phyloP scores from a whole-genome alignment of 2,888 invertebrate genomes.

The Cryptosula pallasiana region DNA sequence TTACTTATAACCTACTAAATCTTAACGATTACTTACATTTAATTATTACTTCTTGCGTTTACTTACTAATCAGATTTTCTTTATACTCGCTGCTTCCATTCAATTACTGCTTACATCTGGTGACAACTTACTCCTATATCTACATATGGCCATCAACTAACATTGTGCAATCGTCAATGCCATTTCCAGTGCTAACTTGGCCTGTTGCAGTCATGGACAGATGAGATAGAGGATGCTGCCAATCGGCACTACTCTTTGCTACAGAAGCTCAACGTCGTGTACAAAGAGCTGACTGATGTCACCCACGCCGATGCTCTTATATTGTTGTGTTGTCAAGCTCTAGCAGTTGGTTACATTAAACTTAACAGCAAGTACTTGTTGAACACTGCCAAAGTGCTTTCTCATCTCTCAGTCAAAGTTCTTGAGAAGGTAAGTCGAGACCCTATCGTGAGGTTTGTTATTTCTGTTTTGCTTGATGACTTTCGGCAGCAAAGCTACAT shows the following conservation, averaged over 20 bases:
- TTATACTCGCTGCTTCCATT: no score
- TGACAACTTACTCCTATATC: no score
- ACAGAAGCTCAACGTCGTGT: slow-evolving; percentile 12
- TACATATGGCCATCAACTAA: background rate
- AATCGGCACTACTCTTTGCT: background rate
- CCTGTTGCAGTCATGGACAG: background rate
- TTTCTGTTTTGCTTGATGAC: no score
- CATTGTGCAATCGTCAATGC: background rate
- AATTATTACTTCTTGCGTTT: no score
- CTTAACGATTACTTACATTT: no score
- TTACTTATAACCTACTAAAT: no score
- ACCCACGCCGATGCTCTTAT: background rate
- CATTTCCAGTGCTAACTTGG: background rate
- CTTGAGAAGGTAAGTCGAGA: background rate
- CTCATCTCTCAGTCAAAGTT: slow-evolving; percentile 11
- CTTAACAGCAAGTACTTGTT: background rate
- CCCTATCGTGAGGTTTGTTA: no score
- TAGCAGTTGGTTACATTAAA: background rate
- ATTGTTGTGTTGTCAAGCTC: background rate
- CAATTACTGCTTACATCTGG: no score
- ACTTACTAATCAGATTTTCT: no score
- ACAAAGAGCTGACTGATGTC: background rate
- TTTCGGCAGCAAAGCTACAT: no score
- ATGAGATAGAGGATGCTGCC: background rate
- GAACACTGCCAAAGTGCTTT: background rate